Base-by-base conservation (phyloP, 2,888 invertebrate species). In the Thera britannica region DNA sequence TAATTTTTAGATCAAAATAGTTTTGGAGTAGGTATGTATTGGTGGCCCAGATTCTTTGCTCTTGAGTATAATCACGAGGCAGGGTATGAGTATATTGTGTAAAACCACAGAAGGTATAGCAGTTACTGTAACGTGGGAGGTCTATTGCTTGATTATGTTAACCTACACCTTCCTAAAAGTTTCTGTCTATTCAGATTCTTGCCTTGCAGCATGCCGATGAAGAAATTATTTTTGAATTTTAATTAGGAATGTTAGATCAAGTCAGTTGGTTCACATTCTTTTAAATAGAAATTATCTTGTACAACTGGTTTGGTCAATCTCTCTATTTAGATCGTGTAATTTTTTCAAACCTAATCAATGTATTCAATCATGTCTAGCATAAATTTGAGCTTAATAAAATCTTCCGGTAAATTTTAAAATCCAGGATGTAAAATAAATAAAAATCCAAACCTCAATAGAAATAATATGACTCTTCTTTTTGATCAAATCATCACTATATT, bases 61-160 rank as follows among this genome's bases (percentile, higher is more conserved):
- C 52, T 34, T 2, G 8, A 52, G 52, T 52, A 65, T 71, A 70
- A 71, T 72, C 44, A 7, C 9, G 2, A 68, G 46, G 49, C 71
- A 70, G 52, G 58, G 54, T 46, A 36, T 54, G 52, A 55, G 54
- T 46, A 36, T 54, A 51, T 60, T 68, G 23, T 65, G 44, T 64
- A 44, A 46, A 61, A 54, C 65, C 64, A 65, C 58, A 58, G 69
- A 65, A 12, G 23, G 48, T 38, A 35, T 6, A 57, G 11, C 12
- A 62, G 59, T 54, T 64, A 59, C 57, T 65, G 41, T 7, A 69
- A 61, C 72, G 70, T 75, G 75, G 75, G 75, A 73, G 75, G 75
- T 75, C 75, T 67, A 67, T 60, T 7, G 67, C 67, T 64, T 64
- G 56, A 65, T 61, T 58, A 65, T 59, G 62, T 67, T 51, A 63